Evolutionary conservation across 2,113 vertebrate species (phyloP), one percentile per base, ranked within the genome.

Genomic region (Pseudonaja textilis): DNA sequence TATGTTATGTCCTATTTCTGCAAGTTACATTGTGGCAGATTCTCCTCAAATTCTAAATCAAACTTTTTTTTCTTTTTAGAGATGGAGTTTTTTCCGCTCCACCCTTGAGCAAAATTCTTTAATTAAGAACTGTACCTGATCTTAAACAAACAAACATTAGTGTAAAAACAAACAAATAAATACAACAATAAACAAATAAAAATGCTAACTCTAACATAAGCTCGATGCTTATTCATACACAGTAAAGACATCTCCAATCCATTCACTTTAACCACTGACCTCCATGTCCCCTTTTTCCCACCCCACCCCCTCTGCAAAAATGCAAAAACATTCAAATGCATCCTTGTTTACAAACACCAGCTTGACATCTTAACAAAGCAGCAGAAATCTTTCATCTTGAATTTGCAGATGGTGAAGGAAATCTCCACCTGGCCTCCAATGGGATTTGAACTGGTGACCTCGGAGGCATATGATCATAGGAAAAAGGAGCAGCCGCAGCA

Each of bases 321-420:
- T 59, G 85, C 69, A 86, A 93, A 92, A 92, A 50, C 69, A 94
- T 89, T 69, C 87, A 90, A 56, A 23, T 86, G 59, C 93, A 93
- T 90, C 91, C 6, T 89, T 87, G 42, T 47, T 89, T 90, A 88
- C 47, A 90, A 93, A 85, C 86, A 92, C 81, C 90, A 45, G 90
- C 45, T 64, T 89, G 47, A 4, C 39, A 1, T 57, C 90, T 81
- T 25, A 18, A 55, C 64, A 0, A 93, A 29, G 6, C 92, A 50
- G 64, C 29, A 29, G 93, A 91, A 47, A 88, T 1, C 5, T 42
- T 52, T 94, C 87, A 14, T 91, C 93, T 94, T 59, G 57, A 90
- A 94, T 94, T 69, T 95, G 39, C 97, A 97, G 96, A 95, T 96
- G 96, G 97, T 16, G 87, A 92, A 96, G 95, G 89, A 96, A 95